Conservation (phyloP, 2,113 vertebrate genomes). For the Glaucomys volans region DNA sequence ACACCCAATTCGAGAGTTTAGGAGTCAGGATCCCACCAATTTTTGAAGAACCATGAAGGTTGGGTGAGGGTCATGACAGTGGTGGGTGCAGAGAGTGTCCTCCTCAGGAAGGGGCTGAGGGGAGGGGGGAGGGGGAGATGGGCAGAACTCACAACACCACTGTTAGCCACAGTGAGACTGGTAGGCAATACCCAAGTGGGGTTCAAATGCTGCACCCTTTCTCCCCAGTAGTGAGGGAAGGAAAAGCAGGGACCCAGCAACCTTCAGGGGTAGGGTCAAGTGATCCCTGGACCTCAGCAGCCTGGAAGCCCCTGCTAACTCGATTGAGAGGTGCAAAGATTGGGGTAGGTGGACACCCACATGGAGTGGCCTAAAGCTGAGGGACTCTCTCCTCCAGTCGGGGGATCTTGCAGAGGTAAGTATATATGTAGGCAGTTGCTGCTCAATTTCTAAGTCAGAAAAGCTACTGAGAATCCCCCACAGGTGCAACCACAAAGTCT, state of each 20-base stretch:
- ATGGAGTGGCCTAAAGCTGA: not conserved
- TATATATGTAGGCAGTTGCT: too few species aligned
- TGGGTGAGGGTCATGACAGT: accelerated
- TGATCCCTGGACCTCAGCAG: not conserved
- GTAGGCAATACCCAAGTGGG: not conserved
- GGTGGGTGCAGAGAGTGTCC: not conserved
- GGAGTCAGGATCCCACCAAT: not conserved
- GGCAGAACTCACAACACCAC: not conserved
- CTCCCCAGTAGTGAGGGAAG: not conserved
- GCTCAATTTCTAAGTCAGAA: not conserved
- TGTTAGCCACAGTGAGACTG: not conserved
- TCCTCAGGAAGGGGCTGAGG: not conserved
- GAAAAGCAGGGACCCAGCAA: not conserved
- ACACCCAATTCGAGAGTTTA: not conserved
- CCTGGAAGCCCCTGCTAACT: not conserved
- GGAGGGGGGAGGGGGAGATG: not conserved
- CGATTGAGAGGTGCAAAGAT: not conserved
- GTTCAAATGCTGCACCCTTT: not conserved
- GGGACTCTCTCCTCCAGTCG: not conserved
- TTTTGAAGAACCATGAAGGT: not conserved
- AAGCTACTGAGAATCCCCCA: not conserved
- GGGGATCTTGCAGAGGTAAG: not conserved
- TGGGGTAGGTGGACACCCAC: not conserved
- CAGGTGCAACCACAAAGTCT: not conserved
- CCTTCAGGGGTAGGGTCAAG: not conserved